phyloP scores from a whole-genome alignment of 1,140 invertebrate species.

The Aethina tumida region DNA sequence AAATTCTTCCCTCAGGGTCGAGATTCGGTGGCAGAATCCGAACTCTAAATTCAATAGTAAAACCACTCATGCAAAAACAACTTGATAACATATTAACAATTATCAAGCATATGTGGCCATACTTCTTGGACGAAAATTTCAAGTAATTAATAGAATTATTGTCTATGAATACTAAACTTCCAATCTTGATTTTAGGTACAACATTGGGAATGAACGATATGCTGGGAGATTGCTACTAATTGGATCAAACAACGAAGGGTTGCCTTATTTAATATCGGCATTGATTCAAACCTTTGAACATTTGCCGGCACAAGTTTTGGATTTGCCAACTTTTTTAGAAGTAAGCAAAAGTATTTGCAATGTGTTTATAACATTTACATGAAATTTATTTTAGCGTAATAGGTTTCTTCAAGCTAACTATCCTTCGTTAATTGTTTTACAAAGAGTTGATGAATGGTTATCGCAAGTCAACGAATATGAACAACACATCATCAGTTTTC shows the following conservation, averaged over 20 bases:
- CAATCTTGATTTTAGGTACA: slow-evolving; percentile 27
- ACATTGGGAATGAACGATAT: slow-evolving; percentile 36
- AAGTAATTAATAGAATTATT: slow-evolving; percentile 19
- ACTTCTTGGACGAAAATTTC: slow-evolving; percentile 24
- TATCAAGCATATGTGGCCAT: slow-evolving; percentile 26
- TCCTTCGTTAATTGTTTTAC: slow-evolving; percentile 41
- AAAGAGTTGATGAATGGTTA: slow-evolving; percentile 44
- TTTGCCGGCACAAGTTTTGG: slow-evolving; percentile 64
- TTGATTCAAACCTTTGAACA: slow-evolving; percentile 72
- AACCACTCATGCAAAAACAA: slow-evolving; percentile 27
- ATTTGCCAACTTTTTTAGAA: slow-evolving; percentile 41
- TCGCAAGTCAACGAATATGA: slow-evolving; percentile 38
- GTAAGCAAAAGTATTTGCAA: slow-evolving; percentile 11
- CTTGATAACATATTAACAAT: slow-evolving; percentile 23
- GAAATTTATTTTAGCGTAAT: slow-evolving; percentile 13
- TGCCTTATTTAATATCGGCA: slow-evolving; percentile 59
- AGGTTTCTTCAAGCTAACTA: slow-evolving; percentile 37
- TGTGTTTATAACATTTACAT: no score
- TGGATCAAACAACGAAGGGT: slow-evolving; percentile 43
- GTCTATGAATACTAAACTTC: slow-evolving; percentile 3
- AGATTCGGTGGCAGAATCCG: no score
- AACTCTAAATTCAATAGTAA: slow-evolving; percentile 25
- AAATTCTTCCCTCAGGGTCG: slow-evolving; percentile 50
- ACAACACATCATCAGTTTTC: slow-evolving; percentile 39
- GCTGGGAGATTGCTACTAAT: slow-evolving; percentile 51